phyloP scores from a whole-genome alignment of 1,140 invertebrate genomes.

The Lanistes nyassanus region DNA sequence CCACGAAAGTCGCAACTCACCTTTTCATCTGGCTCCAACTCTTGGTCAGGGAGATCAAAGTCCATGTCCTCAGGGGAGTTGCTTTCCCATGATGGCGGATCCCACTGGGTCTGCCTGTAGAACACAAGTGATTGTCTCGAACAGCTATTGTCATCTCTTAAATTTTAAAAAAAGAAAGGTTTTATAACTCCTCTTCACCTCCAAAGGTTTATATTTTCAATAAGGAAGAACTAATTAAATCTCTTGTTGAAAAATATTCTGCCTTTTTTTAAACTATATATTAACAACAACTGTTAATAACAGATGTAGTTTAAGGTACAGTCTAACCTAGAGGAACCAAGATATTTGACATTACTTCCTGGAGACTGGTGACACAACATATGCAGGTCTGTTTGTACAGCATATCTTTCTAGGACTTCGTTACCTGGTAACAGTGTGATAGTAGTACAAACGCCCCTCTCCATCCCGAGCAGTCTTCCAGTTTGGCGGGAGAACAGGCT shows the following conservation, averaged over 20 bases:
- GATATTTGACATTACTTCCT: neutral
- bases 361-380: neutral
- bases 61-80: constrained; percentile 51
- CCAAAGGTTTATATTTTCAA: too few species aligned
- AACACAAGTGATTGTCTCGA: constrained; percentile 11
- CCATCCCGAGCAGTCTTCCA: constrained; percentile 87
- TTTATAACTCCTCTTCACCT: too few species aligned
- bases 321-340: too few species aligned
- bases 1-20: neutral
- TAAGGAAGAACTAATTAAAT: too few species aligned
- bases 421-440: constrained; percentile 81
- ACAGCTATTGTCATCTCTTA: neutral
- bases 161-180: neutral
- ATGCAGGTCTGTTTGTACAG: neutral
- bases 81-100: constrained; percentile 75
- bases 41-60: constrained; percentile 27
- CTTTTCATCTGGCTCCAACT: constrained; percentile 26
- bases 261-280: too few species aligned
- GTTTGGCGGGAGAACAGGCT: constrained; percentile 80
- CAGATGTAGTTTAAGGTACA: too few species aligned
- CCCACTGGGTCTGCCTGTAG: constrained; percentile 82
- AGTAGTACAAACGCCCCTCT: constrained; percentile 89
- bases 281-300: too few species aligned
- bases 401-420: neutral
- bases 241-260: too few species aligned